phyloP scores from a whole-genome alignment of 2,888 invertebrate genomes.

The Callyntrura sp. region DNA sequence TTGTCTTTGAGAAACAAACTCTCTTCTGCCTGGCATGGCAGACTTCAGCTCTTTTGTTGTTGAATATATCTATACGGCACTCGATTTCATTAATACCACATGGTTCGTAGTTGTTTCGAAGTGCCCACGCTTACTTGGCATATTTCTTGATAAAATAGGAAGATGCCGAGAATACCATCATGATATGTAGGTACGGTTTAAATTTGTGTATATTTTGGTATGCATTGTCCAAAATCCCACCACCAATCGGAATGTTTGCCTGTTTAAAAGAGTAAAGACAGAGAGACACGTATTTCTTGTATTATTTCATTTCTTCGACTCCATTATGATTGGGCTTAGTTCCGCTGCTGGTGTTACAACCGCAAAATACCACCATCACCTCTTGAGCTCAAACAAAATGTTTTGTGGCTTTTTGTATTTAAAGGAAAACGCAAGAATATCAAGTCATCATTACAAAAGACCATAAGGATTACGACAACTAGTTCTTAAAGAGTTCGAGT shows the following conservation, averaged over 20 bases:
- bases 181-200: not conserved
- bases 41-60: conserved; percentile 15
- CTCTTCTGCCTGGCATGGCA: not conserved
- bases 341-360: conserved; percentile 73
- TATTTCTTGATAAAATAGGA: not conserved
- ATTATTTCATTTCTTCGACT: conserved; percentile 5
- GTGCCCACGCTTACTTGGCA: not conserved
- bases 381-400: conserved; percentile 62
- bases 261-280: conserved; percentile 30
- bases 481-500: conserved; percentile 49
- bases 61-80: conserved; percentile 16
- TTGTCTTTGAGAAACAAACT: not conserved
- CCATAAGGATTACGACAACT: conserved; percentile 70
- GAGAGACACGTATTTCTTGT: conserved; percentile 50
- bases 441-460: conserved; percentile 67
- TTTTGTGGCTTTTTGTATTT: conserved; percentile 59
- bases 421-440: conserved; percentile 62
- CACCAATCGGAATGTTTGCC: conserved; percentile 18
- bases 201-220: not conserved
- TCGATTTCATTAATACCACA: conserved; percentile 30
- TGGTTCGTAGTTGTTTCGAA: conserved; percentile 10
- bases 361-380: conserved; percentile 51
- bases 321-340: conserved; percentile 67
- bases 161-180: not conserved
- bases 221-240: not conserved